Conservation (phyloP, 2,113 vertebrate species). For the Cervus canadensis region DNA sequence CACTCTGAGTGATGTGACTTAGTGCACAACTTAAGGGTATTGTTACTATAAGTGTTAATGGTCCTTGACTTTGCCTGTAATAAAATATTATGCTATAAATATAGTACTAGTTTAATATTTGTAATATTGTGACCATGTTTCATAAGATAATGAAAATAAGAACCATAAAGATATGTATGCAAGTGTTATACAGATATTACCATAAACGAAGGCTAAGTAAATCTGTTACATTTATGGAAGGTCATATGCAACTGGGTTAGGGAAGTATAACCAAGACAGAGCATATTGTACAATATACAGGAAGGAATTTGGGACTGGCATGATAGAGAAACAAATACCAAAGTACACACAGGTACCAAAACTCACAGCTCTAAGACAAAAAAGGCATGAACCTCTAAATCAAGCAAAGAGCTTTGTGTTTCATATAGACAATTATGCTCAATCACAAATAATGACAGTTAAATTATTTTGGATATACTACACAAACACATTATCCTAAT, state of each 20-base stretch:
- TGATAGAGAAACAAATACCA: background rate
- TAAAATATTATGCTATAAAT: background rate
- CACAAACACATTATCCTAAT: background rate
- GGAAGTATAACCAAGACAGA: background rate
- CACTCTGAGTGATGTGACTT: background rate
- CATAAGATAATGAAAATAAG: background rate
- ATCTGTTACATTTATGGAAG: background rate
- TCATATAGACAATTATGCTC: background rate
- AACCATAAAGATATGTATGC: background rate
- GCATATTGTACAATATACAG: background rate
- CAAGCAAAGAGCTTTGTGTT: background rate
- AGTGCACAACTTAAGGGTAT: background rate
- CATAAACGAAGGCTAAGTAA: background rate
- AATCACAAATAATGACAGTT: background rate
- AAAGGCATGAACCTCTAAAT: background rate
- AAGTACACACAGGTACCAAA: background rate
- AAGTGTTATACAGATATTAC: background rate
- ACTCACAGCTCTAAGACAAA: background rate
- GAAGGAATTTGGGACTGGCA: background rate
- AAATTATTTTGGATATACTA: background rate
- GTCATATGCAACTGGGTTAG: background rate
- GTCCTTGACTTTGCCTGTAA: background rate
- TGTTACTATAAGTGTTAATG: background rate
- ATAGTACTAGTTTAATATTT: background rate
- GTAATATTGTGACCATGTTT: background rate